Evolutionary conservation across 2,888 invertebrate species (phyloP).

Genomic region (Pandemis cinnamomeana): DNA sequence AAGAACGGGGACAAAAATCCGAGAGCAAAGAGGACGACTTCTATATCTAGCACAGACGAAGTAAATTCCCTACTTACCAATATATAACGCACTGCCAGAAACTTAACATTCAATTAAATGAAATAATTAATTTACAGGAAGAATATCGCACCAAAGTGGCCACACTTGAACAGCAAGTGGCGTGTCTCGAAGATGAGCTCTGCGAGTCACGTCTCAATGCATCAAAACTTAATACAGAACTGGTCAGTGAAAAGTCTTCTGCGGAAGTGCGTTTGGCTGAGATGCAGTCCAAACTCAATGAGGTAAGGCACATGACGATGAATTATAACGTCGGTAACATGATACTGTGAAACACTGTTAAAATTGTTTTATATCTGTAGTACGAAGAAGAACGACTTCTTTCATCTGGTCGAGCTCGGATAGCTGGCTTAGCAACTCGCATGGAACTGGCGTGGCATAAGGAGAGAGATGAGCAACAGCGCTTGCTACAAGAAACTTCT

Average conservation of each 20-base stretch:
- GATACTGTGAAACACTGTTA: background rate
- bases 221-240: slow-evolving; percentile 93
- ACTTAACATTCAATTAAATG: background rate
- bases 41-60: slow-evolving; percentile 90
- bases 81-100: background rate
- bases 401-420: slow-evolving; percentile 92
- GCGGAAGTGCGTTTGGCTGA: slow-evolving; percentile 95
- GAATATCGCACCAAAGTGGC: slow-evolving; percentile 89
- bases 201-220: slow-evolving; percentile 92
- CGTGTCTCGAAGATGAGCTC: slow-evolving; percentile 94
- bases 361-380: slow-evolving; percentile 66
- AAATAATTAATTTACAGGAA: slow-evolving; percentile 73
- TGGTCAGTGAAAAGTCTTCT: slow-evolving; percentile 94
- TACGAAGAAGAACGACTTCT: slow-evolving; percentile 95
- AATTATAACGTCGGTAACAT: background rate
- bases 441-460: slow-evolving; percentile 98
- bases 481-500: slow-evolving; percentile 95
- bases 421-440: slow-evolving; percentile 93
- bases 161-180: slow-evolving; percentile 92
- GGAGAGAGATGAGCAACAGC: slow-evolving; percentile 95
- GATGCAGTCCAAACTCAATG: slow-evolving; percentile 94
- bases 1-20: slow-evolving; percentile 83
- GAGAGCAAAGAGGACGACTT: slow-evolving; percentile 81
- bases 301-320: slow-evolving; percentile 74
- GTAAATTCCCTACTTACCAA: slow-evolving; percentile 62